A percentile compares a stretch with the other conserved stretches of the same genome.
Evolutionary conservation across 2,797 vertebrate genomes (phyloP).

Genomic region (Simalia tracyae): DNA sequence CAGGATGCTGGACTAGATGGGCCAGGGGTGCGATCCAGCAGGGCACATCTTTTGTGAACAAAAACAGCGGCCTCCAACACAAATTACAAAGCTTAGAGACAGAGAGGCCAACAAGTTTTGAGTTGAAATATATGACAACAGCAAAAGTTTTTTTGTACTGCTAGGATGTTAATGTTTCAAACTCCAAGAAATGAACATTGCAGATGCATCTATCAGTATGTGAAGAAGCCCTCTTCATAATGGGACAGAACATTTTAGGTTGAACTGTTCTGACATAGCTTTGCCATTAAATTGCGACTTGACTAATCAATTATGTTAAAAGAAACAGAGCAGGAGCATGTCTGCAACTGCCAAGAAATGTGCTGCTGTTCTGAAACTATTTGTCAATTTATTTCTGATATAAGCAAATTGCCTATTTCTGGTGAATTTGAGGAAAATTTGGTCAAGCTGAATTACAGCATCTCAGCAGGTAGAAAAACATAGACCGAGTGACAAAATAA

Average conservation of each 20-base stretch:
- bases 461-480: not conserved
- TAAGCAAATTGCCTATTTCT: not conserved
- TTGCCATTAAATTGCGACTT: conserved; percentile 12
- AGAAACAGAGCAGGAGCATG: not conserved
- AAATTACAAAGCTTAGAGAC: not conserved
- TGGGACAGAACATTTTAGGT: not conserved
- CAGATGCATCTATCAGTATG: not conserved
- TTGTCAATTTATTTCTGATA: conserved; percentile 19
- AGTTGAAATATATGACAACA: not conserved
- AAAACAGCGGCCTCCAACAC: not conserved
- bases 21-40: no score
- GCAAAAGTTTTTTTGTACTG: no score
- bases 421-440: not conserved
- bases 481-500: not conserved
- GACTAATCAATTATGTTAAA: conserved; percentile 8
- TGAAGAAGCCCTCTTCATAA: conserved; percentile 3
- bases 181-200: not conserved
- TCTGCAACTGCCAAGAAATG: not conserved
- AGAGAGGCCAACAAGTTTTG: not conserved
- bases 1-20: no score
- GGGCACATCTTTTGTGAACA: fast-evolving
- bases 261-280: conserved; percentile 5
- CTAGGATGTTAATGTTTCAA: no score
- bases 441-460: conserved; percentile 5
- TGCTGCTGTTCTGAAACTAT: not conserved